These are phyloP conservation scores for Elymnias hypermnestra DNA, from an alignment of 1,140 invertebrate species.

Conservation along the genomic window DNA sequence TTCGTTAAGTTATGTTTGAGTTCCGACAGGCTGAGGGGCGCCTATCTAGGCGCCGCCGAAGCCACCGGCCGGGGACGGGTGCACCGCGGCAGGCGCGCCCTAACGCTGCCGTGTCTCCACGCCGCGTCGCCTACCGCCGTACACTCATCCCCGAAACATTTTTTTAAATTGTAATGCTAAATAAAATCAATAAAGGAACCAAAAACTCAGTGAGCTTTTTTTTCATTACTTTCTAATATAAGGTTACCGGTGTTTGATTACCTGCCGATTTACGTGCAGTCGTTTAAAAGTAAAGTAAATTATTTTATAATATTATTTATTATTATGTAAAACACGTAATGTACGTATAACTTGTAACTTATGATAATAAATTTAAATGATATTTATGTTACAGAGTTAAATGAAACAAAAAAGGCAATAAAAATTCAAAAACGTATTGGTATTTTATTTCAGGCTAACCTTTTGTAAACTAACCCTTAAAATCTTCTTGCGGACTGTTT, in stretches of 20 bases:
- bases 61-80: conserved; percentile 45
- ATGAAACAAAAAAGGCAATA: conserved; percentile 68
- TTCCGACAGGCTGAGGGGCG: conserved; percentile 28
- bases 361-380: conserved; percentile 72
- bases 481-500: too few relatives aligned
- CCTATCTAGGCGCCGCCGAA: conserved; percentile 29
- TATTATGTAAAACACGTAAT: conserved; percentile 61
- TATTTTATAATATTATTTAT: conserved; percentile 71
- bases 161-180: conserved; percentile 53
- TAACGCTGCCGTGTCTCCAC: conserved; percentile 62
- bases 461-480: too few relatives aligned
- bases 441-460: too few relatives aligned
- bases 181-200: conserved; percentile 69
- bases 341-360: conserved; percentile 72
- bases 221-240: conserved; percentile 65
- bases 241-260: conserved; percentile 46
- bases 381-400: conserved; percentile 71
- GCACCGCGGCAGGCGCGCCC: conserved; percentile 60
- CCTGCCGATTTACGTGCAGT: conserved; percentile 48
- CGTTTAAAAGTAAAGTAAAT: conserved; percentile 62
- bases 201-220: conserved; percentile 64
- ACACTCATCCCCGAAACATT: conserved; percentile 53
- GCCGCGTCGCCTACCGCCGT: conserved; percentile 46
- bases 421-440: conserved; percentile 61
- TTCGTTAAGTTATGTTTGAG: conserved; percentile 64